These are phyloP conservation scores for Nycticebus coucang DNA, from an alignment of 2,113 vertebrate genomes.

Conservation along the genomic window DNA sequence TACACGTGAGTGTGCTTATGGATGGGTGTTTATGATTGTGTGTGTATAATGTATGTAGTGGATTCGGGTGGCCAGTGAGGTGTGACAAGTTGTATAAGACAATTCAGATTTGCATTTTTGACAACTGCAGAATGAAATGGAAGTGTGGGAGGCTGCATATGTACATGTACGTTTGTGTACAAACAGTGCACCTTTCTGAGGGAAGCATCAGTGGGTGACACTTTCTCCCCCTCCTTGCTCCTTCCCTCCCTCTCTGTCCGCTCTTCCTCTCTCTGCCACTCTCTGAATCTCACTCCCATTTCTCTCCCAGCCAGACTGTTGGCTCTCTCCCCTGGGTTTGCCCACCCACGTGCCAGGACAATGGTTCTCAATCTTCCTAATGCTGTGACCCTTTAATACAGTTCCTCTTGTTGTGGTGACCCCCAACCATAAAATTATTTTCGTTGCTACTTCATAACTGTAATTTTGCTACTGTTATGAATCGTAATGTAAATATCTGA, in stretches of 20 bases:
- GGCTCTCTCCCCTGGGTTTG: background rate
- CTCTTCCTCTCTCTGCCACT: constrained; percentile 69
- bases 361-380: no score
- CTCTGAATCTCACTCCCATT: background rate
- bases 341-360: background rate
- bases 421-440: no score
- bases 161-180: background rate
- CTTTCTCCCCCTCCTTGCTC: background rate
- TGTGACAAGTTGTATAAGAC: background rate
- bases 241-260: background rate
- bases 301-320: background rate
- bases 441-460: no score
- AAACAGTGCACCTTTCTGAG: rapidly evolving
- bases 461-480: no score
- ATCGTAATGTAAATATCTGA: no score
- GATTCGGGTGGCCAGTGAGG: background rate
- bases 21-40: background rate
- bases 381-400: no score
- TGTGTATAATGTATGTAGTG: no score
- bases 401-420: no score
- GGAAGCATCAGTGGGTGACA: background rate
- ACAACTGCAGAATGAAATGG: background rate
- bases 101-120: background rate
- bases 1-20: background rate
- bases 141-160: background rate